Conservation (phyloP, 2,888 invertebrate species). For the Leucoma salicis region DNA sequence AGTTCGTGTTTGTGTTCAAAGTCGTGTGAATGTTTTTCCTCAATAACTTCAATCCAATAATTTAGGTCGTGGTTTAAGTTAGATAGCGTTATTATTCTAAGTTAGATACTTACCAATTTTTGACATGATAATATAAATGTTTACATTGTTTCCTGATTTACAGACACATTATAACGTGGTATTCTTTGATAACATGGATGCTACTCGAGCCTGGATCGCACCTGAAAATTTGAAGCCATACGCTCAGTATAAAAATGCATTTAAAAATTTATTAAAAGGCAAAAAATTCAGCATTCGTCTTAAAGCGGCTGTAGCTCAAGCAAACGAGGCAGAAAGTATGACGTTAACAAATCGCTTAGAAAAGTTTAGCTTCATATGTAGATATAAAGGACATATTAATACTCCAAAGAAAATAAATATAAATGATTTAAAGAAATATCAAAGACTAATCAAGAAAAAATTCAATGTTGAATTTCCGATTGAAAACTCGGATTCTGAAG, state of each 20-base stretch:
- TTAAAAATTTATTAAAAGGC: slow-evolving; percentile 31
- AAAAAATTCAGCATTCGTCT: slow-evolving; percentile 55
- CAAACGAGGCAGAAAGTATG: slow-evolving; percentile 62
- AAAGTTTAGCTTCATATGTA: slow-evolving; percentile 70
- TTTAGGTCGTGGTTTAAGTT: too few species aligned
- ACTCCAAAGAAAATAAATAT: slow-evolving; percentile 55
- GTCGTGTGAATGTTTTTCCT: too few species aligned
- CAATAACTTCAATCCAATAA: too few species aligned
- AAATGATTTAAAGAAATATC: slow-evolving; percentile 44
- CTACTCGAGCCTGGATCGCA: slow-evolving; percentile 72
- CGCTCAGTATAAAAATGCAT: slow-evolving; percentile 37
- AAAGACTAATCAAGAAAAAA: slow-evolving; percentile 52
- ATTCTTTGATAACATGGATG: slow-evolving; percentile 71
- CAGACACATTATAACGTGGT: slow-evolving; percentile 81
- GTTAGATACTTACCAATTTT: too few species aligned
- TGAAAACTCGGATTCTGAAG: slow-evolving; percentile 48
- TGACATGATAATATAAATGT: too few species aligned
- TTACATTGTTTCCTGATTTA: neutral
- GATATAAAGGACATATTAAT: slow-evolving; percentile 63
- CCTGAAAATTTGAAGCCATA: slow-evolving; percentile 61
- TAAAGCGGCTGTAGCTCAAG: slow-evolving; percentile 54
- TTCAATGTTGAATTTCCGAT: slow-evolving; percentile 53
- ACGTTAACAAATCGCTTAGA: slow-evolving; percentile 53
- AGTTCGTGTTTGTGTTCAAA: too few species aligned
- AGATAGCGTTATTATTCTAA: too few species aligned